phyloP scores from a whole-genome alignment of 2,888 invertebrate species.

The Eurytoma adleriae region DNA sequence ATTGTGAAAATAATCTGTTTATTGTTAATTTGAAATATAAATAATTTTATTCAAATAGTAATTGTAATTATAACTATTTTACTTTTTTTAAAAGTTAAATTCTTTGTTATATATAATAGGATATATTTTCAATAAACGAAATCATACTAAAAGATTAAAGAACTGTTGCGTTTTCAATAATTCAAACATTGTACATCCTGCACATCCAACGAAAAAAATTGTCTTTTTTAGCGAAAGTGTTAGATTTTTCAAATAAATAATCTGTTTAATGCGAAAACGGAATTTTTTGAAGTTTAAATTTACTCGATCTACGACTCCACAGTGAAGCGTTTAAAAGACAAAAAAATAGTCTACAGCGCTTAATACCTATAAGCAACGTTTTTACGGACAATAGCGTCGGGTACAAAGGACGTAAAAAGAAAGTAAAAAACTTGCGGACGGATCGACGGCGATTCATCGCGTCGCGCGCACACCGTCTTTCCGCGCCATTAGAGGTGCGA shows the following conservation, averaged over 20 bases:
- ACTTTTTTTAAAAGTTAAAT: slow-evolving; percentile 19
- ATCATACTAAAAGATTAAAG: neutral
- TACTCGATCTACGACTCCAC: too few species aligned
- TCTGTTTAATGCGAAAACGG: too few species aligned
- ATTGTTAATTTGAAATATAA: neutral
- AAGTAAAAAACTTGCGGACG: neutral
- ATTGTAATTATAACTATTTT: slow-evolving; percentile 13
- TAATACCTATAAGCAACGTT: too few species aligned
- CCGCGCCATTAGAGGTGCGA: slow-evolving; percentile 30
- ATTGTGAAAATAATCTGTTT: neutral
- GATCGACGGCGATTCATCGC: slow-evolving; percentile 32
- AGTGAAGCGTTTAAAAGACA: too few species aligned
- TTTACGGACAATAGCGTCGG: too few species aligned
- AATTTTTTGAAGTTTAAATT: too few species aligned
- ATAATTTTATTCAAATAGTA: slow-evolving; percentile 9
- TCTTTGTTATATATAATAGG: slow-evolving; percentile 23
- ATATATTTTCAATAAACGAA: slow-evolving; percentile 32
- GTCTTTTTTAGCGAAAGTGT: too few species aligned
- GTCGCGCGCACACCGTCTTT: slow-evolving; percentile 15
- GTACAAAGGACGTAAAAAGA: too few species aligned
- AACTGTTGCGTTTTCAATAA: neutral
- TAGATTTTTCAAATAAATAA: too few species aligned
- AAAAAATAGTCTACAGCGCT: too few species aligned
- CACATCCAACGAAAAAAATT: too few species aligned
- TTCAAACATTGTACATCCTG: too few species aligned